Evolutionary conservation across 2,113 vertebrate genomes (phyloP).

Genomic region (Festucalex cinctus): DNA sequence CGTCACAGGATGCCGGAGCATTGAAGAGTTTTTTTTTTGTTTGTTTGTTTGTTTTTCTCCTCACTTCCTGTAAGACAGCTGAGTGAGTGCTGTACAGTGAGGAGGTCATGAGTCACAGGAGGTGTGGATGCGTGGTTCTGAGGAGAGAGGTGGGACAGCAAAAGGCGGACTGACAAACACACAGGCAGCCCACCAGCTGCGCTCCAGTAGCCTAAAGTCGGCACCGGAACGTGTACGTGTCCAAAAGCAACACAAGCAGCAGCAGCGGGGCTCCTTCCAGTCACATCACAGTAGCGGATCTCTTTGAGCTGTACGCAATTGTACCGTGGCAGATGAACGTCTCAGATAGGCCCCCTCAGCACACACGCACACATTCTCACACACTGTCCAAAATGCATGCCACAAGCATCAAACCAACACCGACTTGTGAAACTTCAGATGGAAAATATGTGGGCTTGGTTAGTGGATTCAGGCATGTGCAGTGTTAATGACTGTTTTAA

Average conservation of each 20-base stretch:
- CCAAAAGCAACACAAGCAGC: conserved; percentile 59
- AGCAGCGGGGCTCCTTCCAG: conserved; percentile 54
- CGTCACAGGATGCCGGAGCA: conserved; percentile 52
- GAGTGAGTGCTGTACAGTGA: conserved; percentile 12
- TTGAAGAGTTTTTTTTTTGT: conserved; percentile 26
- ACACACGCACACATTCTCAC: conserved; percentile 17
- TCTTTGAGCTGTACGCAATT: conserved; percentile 59
- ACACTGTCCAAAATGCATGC: conserved; percentile 12
- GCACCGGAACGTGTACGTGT: conserved; percentile 39
- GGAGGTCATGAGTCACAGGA: conserved; percentile 19
- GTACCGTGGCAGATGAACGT: conserved; percentile 49
- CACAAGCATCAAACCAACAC: conserved; percentile 22
- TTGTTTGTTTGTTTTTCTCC: no score
- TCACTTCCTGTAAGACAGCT: conserved; percentile 55
- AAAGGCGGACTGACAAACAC: conserved; percentile 6
- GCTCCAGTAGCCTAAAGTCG: conserved; percentile 41
- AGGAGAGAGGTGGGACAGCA: not conserved
- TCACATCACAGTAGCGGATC: conserved; percentile 60
- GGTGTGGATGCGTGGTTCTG: conserved; percentile 10
- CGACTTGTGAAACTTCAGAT: not conserved
- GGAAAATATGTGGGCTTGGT: conserved; percentile 16
- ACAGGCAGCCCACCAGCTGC: conserved; percentile 53
- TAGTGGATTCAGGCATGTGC: conserved; percentile 11
- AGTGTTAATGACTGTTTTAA: conserved; percentile 21
- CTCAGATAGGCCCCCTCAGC: conserved; percentile 39